phyloP scores from a whole-genome alignment of 2,797 vertebrate species.

The Dermochelys coriacea region DNA sequence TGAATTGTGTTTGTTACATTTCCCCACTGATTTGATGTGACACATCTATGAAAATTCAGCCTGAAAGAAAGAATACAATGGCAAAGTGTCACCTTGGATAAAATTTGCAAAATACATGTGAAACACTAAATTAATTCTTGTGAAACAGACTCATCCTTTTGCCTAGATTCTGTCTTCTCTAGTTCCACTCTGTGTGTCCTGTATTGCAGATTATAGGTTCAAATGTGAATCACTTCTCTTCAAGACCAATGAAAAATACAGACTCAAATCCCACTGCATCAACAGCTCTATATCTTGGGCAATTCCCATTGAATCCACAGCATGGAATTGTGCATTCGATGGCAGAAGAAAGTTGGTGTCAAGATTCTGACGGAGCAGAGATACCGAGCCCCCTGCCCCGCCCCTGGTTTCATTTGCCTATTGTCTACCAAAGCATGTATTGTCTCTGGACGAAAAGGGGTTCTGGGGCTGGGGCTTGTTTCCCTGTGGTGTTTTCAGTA shows the following conservation, averaged over 20 bases:
- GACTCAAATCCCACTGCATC: background rate
- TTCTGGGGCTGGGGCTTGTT: background rate
- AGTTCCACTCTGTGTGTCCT: background rate
- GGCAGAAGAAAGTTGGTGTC: background rate
- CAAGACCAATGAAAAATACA: background rate
- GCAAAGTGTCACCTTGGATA: background rate
- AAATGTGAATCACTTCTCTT: background rate
- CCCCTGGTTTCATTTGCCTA: background rate
- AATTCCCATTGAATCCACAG: accelerated
- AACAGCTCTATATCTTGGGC: background rate
- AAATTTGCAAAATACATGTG: background rate
- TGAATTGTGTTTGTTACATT: background rate
- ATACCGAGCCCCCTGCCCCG: background rate
- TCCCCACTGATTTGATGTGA: background rate
- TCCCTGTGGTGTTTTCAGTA: background rate
- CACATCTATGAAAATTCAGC: accelerated
- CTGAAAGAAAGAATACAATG: background rate
- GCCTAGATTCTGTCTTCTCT: background rate
- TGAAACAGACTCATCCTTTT: background rate
- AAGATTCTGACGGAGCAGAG: background rate
- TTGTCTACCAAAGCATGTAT: background rate
- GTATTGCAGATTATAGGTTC: background rate
- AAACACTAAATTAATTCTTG: background rate
- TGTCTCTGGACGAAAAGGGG: background rate
- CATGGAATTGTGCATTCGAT: accelerated